Percentiles rank a stretch among this genome's conserved stretches.
phyloP scores from a whole-genome alignment of 2,113 vertebrate species.

The Prolemur simus region DNA sequence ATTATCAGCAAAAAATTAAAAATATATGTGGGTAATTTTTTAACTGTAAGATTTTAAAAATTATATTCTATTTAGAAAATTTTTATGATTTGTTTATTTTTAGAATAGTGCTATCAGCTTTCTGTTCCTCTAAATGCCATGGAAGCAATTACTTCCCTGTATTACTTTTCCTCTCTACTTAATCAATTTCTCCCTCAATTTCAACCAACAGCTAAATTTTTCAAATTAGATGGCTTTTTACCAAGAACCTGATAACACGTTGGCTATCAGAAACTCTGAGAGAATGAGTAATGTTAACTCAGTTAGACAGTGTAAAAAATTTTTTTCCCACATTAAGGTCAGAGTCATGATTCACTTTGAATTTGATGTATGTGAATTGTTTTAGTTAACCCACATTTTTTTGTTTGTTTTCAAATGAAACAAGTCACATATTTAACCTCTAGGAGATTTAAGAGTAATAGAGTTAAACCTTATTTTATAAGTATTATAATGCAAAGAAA shows the following conservation, averaged over 20 bases:
- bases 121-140: conserved; percentile 31
- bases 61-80: not conserved
- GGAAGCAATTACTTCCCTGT: not conserved
- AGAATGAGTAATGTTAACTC: not conserved
- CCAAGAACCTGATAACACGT: not conserved
- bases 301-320: not conserved
- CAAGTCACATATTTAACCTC: not conserved
- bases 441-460: not conserved
- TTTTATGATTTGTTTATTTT: not conserved
- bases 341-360: not conserved
- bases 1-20: conserved; percentile 1
- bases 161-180: not conserved
- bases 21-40: not conserved
- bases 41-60: not conserved
- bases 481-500: not conserved
- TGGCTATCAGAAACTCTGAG: not conserved
- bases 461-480: not conserved
- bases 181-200: not conserved
- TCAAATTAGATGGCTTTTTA: conserved; percentile 12
- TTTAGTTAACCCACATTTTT: not conserved
- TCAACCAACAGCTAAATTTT: not conserved
- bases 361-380: not conserved
- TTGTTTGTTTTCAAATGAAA: not conserved
- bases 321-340: not conserved
- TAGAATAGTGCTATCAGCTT: not conserved